Evolutionary conservation across 1,140 invertebrate genomes (phyloP), one percentile per base, ranked within the genome.

Genomic region (Anthonomus grandis): DNA sequence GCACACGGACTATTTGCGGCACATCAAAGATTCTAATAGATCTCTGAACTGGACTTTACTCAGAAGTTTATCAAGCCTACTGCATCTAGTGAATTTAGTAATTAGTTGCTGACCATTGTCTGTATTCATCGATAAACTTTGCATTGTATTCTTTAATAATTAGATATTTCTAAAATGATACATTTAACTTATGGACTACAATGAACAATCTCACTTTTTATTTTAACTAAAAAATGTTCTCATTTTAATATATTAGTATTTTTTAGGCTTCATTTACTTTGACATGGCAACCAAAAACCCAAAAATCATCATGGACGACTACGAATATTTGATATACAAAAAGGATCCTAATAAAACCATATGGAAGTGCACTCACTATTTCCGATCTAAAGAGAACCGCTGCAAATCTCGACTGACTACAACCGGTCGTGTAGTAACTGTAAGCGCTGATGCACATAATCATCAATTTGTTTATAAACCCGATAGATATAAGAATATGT

Each of bases 391-490:
- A 57, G 48, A 60, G n/a, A 64, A 63, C 44, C 47, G 64, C 38
- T 68, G 66, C 45, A 67, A 66, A 39, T 65, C 64, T n/a, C 57
- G 57, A 27, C 37, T 68, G 13, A 57, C 65, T 9, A 66, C 65
- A 6, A 63, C 50, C 15, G 66, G 63, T n/a, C 27, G 53, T 21
- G 57, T 47, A 15, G 63, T 67, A 5, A 44, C 47, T 8, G 62
- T 65, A 10, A 65, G 53, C 39, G 62, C 55, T 13, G 49, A 55
- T 23, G n/a, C 31, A 15, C 65, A 67, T 27, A 67, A 65, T 57
- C 65, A 67, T 41, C 24, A 27, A n/a, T 41, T 48, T 8, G 42
- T 23, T 34, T 48, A 57, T 2, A 57, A 42, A 37, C 49, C 53
- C 31, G 54, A 59, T 12, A 57, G 49, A 23, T 58, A 57, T 23